Percentiles rank a stretch among this genome's conserved stretches.
Evolutionary conservation across 2,888 invertebrate genomes (phyloP).

Genomic region (Odontomyia ornata): DNA sequence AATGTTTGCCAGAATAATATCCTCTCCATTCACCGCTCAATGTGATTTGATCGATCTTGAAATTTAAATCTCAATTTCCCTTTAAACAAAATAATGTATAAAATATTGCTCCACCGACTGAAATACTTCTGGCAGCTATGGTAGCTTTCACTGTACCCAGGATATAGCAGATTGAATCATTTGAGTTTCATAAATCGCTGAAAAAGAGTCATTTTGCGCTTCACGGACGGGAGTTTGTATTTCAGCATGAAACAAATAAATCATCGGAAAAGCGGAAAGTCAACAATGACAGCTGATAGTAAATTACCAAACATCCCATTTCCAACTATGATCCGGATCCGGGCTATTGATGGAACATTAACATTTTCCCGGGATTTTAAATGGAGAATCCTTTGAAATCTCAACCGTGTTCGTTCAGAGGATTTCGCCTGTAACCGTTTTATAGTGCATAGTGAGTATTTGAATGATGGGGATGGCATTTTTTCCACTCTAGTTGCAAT

Average conservation of each 20-base stretch:
- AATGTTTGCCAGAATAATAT: conserved; percentile 1
- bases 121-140: too few species aligned
- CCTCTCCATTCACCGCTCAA: neutral
- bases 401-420: too few species aligned
- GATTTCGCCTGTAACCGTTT: too few species aligned
- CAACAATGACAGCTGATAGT: conserved; percentile 2
- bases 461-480: too few species aligned
- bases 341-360: neutral
- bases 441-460: too few species aligned
- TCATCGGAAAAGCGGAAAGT: neutral
- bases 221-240: neutral
- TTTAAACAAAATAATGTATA: neutral
- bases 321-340: neutral
- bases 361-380: conserved; percentile 4
- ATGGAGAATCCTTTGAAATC: too few species aligned
- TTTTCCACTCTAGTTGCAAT: too few species aligned
- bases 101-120: too few species aligned
- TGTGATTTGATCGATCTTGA: neutral
- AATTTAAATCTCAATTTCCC: neutral
- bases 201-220: neutral
- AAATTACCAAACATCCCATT: neutral
- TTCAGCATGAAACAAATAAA: conserved; percentile 1
- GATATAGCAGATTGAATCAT: conserved; percentile 15
- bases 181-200: conserved; percentile 21
- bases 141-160: too few species aligned